These are phyloP conservation scores for Drosophila kanapiae DNA, from an alignment of 1,140 invertebrate species.

Conservation along the genomic window DNA sequence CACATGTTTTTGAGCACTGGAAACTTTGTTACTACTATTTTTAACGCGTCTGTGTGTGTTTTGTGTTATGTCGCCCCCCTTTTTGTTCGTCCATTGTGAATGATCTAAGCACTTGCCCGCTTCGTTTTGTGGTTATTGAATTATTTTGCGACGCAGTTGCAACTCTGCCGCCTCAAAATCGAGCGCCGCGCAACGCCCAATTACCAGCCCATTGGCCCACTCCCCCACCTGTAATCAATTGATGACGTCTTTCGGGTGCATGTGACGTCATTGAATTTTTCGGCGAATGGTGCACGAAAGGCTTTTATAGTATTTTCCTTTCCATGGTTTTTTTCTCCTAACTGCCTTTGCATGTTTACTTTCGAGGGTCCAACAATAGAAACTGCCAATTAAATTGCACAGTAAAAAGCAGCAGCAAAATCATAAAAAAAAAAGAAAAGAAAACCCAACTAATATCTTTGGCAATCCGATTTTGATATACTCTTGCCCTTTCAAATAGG, in stretches of 20 bases:
- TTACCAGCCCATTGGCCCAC: constrained; percentile 25
- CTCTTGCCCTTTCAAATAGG: not conserved
- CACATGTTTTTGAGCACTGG: not conserved
- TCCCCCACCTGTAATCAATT: constrained; percentile 74
- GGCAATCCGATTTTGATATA: not conserved
- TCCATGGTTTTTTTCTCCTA: constrained; percentile 14
- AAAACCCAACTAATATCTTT: constrained; percentile 8
- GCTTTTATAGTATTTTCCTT: constrained; percentile 26
- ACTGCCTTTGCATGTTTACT: constrained; percentile 66
- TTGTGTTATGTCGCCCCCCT: constrained; percentile 23
- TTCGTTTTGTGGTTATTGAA: constrained; percentile 54
- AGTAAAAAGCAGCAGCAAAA: constrained; percentile 41
- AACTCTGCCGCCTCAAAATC: constrained; percentile 46
- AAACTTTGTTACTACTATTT: constrained; percentile 2
- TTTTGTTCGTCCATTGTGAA: constrained; percentile 53
- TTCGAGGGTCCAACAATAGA: constrained; percentile 65
- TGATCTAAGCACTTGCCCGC: constrained; percentile 75
- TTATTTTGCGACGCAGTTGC: constrained; percentile 68
- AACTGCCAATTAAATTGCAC: constrained; percentile 78
- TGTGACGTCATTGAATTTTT: constrained; percentile 44
- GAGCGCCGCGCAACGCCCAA: constrained; percentile 9
- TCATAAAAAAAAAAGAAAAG: constrained; percentile 31
- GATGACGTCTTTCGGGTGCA: constrained; percentile 62
- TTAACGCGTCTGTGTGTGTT: constrained; percentile 1
- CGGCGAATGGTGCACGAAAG: constrained; percentile 39